Evolutionary conservation across 2,797 vertebrate genomes (phyloP).

Genomic region (Botia kubotai): DNA sequence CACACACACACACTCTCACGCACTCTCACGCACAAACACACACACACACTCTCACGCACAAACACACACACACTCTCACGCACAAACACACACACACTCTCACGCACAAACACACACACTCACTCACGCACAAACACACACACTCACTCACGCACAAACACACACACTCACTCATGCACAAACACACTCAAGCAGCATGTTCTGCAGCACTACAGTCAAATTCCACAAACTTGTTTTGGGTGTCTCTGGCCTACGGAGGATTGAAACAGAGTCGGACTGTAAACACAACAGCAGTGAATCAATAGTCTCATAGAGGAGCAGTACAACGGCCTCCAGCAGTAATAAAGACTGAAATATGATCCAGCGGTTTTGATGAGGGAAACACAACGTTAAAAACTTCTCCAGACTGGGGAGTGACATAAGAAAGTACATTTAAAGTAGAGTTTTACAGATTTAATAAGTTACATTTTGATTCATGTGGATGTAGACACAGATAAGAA

Average conservation of each 20-base stretch:
- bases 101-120: slow-evolving; percentile 6
- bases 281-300: slow-evolving; percentile 39
- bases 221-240: slow-evolving; percentile 33
- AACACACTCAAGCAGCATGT: neutral
- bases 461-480: no score
- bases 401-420: neutral
- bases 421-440: neutral
- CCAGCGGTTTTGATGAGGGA: neutral
- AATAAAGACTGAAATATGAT: slow-evolving; percentile 24
- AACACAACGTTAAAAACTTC: neutral
- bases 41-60: neutral
- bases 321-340: slow-evolving; percentile 5
- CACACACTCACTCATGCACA: neutral
- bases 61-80: neutral
- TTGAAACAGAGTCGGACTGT: neutral
- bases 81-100: neutral
- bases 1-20: slow-evolving; percentile 4
- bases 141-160: neutral
- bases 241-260: slow-evolving; percentile 20
- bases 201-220: slow-evolving; percentile 27
- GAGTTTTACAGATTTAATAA: neutral
- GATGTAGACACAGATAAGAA: no score
- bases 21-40: neutral
- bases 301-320: neutral
- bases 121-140: slow-evolving; percentile 32